Evolutionary conservation across 2,797 vertebrate species (phyloP).

Genomic region (Xerus rutilus): DNA sequence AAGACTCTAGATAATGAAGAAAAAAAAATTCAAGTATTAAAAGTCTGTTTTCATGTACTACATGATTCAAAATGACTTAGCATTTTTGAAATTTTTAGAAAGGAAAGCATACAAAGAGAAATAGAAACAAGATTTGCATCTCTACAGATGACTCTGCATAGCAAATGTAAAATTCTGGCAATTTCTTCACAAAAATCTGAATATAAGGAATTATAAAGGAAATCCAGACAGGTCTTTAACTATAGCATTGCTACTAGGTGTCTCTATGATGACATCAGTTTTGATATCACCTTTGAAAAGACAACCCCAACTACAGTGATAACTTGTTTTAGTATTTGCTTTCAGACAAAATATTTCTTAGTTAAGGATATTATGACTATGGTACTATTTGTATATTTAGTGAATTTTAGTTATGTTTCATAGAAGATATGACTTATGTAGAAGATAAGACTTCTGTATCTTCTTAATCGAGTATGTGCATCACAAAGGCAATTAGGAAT

Average conservation of each 20-base stretch:
- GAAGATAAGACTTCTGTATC: too few relatives aligned
- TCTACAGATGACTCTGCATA: slow-evolving; percentile 59
- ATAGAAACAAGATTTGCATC: slow-evolving; percentile 63
- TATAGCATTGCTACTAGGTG: background rate
- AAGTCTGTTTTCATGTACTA: background rate
- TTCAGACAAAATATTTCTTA: slow-evolving; percentile 45
- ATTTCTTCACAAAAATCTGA: slow-evolving; percentile 65
- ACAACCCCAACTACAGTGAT: background rate
- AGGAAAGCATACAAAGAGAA: slow-evolving; percentile 54
- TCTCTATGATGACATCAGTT: background rate
- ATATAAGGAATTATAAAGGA: slow-evolving; percentile 64
- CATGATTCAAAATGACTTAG: slow-evolving; percentile 69
- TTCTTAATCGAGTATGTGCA: background rate
- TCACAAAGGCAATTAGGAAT: background rate
- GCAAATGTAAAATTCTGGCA: slow-evolving; percentile 66
- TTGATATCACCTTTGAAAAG: slow-evolving; percentile 32
- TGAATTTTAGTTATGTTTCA: slow-evolving; percentile 39
- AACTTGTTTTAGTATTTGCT: slow-evolving; percentile 26
- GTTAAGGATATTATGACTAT: background rate
- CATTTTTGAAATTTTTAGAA: slow-evolving; percentile 54
- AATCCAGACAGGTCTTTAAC: slow-evolving; percentile 31
- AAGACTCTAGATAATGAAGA: slow-evolving; percentile 41
- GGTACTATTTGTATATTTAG: background rate
- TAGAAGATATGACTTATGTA: background rate
- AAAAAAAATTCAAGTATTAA: slow-evolving; percentile 63